Percentiles rank a stretch among this genome's conserved stretches.
phyloP scores from a whole-genome alignment of 2,888 invertebrate species.

The Cantharis flavilabris region DNA sequence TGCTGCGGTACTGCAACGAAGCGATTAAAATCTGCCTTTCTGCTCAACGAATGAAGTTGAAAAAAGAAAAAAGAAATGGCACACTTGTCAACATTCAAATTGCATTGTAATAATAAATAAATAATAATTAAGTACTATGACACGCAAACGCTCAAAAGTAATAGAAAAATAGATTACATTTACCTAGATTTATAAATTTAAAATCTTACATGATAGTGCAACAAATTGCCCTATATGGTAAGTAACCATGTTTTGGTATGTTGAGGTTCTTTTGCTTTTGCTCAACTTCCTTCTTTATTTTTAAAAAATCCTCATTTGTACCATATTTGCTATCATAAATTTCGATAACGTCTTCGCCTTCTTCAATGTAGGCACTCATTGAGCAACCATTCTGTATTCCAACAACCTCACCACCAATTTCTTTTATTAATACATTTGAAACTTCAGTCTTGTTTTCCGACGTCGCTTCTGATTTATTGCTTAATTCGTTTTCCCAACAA shows the following conservation, averaged over 20 bases:
- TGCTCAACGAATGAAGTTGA: background rate
- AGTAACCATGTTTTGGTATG: conserved; percentile 44
- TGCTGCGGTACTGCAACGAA: background rate
- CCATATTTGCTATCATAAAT: conserved; percentile 55
- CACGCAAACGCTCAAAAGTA: conserved; percentile 25
- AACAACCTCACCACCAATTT: conserved; percentile 1
- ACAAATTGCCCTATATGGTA: conserved; percentile 53
- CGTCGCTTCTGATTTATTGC: conserved; percentile 1
- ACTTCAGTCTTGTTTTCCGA: conserved; percentile 11
- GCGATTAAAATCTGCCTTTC: background rate
- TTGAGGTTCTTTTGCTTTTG: conserved; percentile 36
- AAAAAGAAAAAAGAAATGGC: conserved; percentile 8
- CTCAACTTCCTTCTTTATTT: conserved; percentile 46
- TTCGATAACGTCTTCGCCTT: conserved; percentile 44
- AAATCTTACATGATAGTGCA: conserved; percentile 51
- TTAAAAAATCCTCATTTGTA: conserved; percentile 50
- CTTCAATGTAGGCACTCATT: conserved; percentile 24
- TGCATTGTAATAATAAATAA: conserved; percentile 9
- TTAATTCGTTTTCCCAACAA: conserved; percentile 54
- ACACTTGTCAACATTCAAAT: background rate
- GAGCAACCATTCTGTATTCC: background rate
- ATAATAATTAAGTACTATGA: conserved; percentile 16
- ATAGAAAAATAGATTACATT: conserved; percentile 25
- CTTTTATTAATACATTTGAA: background rate
- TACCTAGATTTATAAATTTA: background rate